Base-by-base conservation (phyloP, 1,140 invertebrate genomes). In the Rhizoglyphus robini region DNA sequence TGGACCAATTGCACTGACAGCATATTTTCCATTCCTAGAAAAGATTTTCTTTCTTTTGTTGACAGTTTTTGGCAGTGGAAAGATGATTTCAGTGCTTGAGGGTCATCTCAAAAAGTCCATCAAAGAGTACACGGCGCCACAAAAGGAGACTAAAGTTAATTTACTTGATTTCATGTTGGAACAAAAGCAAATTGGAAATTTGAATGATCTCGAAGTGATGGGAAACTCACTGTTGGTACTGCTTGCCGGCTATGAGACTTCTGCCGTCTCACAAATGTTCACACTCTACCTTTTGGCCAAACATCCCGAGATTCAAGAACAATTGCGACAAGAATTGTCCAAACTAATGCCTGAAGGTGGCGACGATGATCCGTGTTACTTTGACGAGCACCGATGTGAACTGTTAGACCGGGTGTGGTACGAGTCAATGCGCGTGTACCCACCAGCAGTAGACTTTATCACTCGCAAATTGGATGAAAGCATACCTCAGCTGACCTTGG, bases 251-350 rank as follows among this genome's bases (percentile, higher is more conserved):
- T 77, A 73, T 61, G 75, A 76, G 64, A 81, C 79, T 1, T 79
- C 78, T 0, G 76, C 78, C 38, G 78, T 72, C 25, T 72, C 76
- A 0, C 66, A 80, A 11, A 73, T 75, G 4, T 81, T 76, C 67
- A 71, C 76, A 15, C 72, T 76, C 59, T 78, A 79, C 67, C 73
- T 78, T 65, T 72, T 81, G 65, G 75, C 78, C 5, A 72, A 69
- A 13, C 74, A 80, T 70, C 77, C 70, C 25, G 72, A 78, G 4
- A 71, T 77, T 29, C 79, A 81, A 67, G 69, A 75, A 8, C 72
- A 71, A 64, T 68, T 80, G 3, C 41, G 57, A 8, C 34, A 29
- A n/a, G 68, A 68, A 63, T 23, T 70, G 3, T 5, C 25, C 4
- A n/a, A 47, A 15, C 15, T 18, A 3, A n/a, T n/a, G n/a, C n/a